These are phyloP conservation scores for Whitmania pigra DNA, from an alignment of 1,140 invertebrate species.

Conservation along the genomic window DNA sequence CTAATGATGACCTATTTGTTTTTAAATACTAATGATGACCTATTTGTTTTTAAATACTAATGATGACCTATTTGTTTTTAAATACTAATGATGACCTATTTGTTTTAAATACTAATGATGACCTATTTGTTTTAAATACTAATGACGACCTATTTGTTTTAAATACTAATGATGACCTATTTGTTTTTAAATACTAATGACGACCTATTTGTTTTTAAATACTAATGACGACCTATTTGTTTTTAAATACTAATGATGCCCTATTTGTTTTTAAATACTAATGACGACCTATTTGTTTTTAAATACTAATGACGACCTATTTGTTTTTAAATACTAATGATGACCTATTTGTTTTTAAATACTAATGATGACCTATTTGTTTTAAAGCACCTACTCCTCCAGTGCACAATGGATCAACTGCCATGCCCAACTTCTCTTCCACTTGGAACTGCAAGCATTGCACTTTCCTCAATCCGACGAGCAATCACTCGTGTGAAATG, in stretches of 20 bases:
- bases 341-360: too few relatives aligned
- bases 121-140: too few relatives aligned
- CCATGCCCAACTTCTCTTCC: slow-evolving; percentile 20
- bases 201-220: too few relatives aligned
- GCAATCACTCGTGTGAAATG: slow-evolving; percentile 69
- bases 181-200: neutral
- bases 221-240: too few relatives aligned
- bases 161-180: slow-evolving; percentile 6
- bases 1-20: neutral
- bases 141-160: too few relatives aligned
- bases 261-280: neutral
- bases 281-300: too few relatives aligned
- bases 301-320: slow-evolving; percentile 4
- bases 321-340: neutral
- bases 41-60: too few relatives aligned
- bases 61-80: too few relatives aligned
- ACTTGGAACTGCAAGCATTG: slow-evolving; percentile 83
- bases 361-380: neutral
- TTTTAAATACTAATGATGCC: slow-evolving; percentile 9
- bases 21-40: too few relatives aligned
- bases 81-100: slow-evolving; percentile 4
- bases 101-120: too few relatives aligned
- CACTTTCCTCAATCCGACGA: slow-evolving; percentile 73
- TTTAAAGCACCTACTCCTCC: neutral
- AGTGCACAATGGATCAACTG: slow-evolving; percentile 28